Evolutionary conservation across 2,113 vertebrate genomes (phyloP).

Genomic region (Polypterus senegalus): DNA sequence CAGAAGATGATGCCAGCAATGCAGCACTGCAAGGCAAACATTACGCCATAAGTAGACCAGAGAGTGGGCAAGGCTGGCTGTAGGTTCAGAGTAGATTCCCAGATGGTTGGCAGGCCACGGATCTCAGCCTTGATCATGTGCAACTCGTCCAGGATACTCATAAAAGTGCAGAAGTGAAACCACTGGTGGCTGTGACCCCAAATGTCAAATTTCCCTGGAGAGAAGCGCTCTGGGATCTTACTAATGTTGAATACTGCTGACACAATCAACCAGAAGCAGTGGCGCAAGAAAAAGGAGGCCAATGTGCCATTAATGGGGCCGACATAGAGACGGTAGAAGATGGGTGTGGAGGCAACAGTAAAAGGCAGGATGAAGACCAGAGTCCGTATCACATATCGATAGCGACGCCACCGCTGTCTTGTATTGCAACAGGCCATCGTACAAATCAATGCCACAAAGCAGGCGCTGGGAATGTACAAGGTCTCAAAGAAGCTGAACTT

Average conservation of each 20-base stretch:
- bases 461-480: constrained; percentile 50
- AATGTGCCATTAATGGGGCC: constrained; percentile 23
- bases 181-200: constrained; percentile 69
- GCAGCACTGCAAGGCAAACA: constrained; percentile 48
- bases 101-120: constrained; percentile 25
- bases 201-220: constrained; percentile 54
- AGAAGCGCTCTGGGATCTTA: constrained; percentile 53
- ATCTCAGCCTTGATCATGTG: constrained; percentile 59
- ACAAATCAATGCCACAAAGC: constrained; percentile 46
- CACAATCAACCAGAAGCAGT: constrained; percentile 54
- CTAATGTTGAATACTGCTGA: constrained; percentile 59
- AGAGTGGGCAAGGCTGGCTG: constrained; percentile 34
- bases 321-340: constrained; percentile 49
- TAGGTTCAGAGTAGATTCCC: constrained; percentile 23
- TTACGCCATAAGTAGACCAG: constrained; percentile 47
- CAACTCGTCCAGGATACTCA: constrained; percentile 60
- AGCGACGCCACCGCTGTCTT: constrained; percentile 41
- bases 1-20: constrained; percentile 45
- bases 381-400: constrained; percentile 55
- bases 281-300: constrained; percentile 45
- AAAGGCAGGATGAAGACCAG: constrained; percentile 56
- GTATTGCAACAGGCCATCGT: constrained; percentile 55
- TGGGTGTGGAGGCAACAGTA: constrained; percentile 43
- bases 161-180: constrained; percentile 62
- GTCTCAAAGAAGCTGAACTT: constrained; percentile 36